Evolutionary conservation across 2,797 vertebrate genomes (phyloP).

Genomic region (Bovichtus variegatus): DNA sequence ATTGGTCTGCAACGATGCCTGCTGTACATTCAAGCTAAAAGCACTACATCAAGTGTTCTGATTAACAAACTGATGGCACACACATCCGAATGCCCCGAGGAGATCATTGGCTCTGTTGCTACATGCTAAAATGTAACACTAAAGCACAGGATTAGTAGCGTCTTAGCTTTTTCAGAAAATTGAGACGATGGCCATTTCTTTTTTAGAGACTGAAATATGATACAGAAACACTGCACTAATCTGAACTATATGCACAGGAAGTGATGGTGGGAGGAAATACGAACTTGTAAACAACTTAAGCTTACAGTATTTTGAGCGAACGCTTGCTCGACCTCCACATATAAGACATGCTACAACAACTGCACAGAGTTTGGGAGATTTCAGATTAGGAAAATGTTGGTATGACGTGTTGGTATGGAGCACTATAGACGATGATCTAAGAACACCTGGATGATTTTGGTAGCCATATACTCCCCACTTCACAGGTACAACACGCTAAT

Average conservation of each 20-base stretch:
- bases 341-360: neutral
- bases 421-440: neutral
- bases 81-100: neutral
- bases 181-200: neutral
- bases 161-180: neutral
- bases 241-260: neutral
- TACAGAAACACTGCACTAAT: neutral
- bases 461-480: neutral
- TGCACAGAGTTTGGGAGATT: neutral
- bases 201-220: neutral
- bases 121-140: neutral
- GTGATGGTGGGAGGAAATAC: neutral
- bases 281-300: neutral
- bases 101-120: constrained; percentile 9
- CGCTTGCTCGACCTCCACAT: neutral
- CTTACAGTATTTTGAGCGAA: neutral
- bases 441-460: neutral
- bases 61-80: constrained; percentile 11
- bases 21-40: constrained; percentile 1
- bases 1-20: neutral
- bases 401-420: neutral
- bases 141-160: neutral
- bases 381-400: neutral
- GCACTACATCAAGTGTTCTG: neutral
- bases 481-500: neutral